Percentiles rank a stretch among this genome's conserved stretches.
These are phyloP conservation scores for Mohoua ochrocephala DNA, from an alignment of 2,113 vertebrate genomes.

Conservation along the genomic window DNA sequence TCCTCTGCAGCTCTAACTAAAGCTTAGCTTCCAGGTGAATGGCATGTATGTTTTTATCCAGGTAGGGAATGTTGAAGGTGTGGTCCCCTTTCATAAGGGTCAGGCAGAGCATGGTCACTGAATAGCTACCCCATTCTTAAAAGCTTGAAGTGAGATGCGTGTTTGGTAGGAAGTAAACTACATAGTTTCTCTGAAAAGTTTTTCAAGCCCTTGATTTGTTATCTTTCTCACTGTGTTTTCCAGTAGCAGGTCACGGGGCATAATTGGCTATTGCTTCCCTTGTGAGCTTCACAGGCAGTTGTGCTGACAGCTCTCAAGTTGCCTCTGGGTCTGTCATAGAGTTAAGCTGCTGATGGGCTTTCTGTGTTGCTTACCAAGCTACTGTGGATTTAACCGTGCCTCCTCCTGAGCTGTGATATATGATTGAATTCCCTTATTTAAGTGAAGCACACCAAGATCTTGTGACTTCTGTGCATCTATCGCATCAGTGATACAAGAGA, in stretches of 20 bases:
- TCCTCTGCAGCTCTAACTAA: not conserved
- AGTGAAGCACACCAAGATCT: not conserved
- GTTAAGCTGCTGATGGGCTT: conserved; percentile 26
- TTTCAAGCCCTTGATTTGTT: conserved; percentile 28
- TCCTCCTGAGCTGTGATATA: not conserved
- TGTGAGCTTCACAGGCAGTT: conserved; percentile 18
- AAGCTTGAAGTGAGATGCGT: not conserved
- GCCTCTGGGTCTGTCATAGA: conserved; percentile 50
- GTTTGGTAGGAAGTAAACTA: not conserved
- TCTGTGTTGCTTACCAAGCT: conserved; percentile 22
- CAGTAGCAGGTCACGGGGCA: not conserved
- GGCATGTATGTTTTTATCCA: not conserved
- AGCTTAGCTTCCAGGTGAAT: not conserved
- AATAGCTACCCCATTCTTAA: not conserved
- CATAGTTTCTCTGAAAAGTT: not conserved
- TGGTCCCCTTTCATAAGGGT: not conserved
- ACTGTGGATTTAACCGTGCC: not conserved
- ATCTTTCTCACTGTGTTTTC: not conserved
- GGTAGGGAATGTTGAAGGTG: not conserved
- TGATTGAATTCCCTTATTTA: conserved; percentile 20
- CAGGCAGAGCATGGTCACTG: not conserved
- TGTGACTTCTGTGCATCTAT: not conserved
- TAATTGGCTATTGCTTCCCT: conserved; percentile 38
- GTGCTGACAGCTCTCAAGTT: conserved; percentile 29
- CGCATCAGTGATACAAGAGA: not conserved